Base-by-base conservation (phyloP, 35 echinoderm and acorn worm species). In the Antedon bifida region DNA sequence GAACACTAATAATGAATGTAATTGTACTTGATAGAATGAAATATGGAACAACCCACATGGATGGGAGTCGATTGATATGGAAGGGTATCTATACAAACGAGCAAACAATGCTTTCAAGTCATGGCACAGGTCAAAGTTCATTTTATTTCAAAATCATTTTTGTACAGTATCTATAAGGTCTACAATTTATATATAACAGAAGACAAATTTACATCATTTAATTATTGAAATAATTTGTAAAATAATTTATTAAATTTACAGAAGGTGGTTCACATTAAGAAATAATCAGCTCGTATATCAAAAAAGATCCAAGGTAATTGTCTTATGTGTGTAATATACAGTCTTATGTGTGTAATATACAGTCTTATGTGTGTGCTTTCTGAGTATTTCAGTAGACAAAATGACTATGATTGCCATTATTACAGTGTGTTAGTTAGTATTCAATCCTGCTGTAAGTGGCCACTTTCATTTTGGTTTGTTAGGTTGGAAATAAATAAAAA, bases 301-400 rank as follows among this genome's bases (percentile, higher is more conserved):
- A 78, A 97, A 97, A 45, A 97, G 90, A 83, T 85, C 87, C 33
- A 99, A 99, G 85, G 93, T 96, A 85, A n/a, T n/a, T n/a, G n/a
- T n/a, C n/a, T n/a, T n/a, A 88, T 64, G 51, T 19, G 26, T 64
- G 23, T 2, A n/a, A n/a, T n/a, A n/a, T n/a, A n/a, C n/a, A n/a
- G n/a, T n/a, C n/a, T n/a, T n/a, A 88, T 64, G 51, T 19, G 26
- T 64, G 23, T 2, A n/a, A n/a, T n/a, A n/a, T n/a, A n/a, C n/a
- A n/a, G n/a, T n/a, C n/a, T n/a, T n/a, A 88, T 64, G 51, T 19
- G 26, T 64, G 23, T 2, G n/a, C n/a, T n/a, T n/a, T n/a, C n/a
- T n/a, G n/a, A n/a, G n/a, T n/a, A n/a, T n/a, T n/a, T n/a, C n/a
- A n/a, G n/a, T n/a, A n/a, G n/a, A n/a, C n/a, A n/a, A n/a, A n/a